Conservation (phyloP, 2,797 vertebrate species). For the Artibeus jamaicensis region DNA sequence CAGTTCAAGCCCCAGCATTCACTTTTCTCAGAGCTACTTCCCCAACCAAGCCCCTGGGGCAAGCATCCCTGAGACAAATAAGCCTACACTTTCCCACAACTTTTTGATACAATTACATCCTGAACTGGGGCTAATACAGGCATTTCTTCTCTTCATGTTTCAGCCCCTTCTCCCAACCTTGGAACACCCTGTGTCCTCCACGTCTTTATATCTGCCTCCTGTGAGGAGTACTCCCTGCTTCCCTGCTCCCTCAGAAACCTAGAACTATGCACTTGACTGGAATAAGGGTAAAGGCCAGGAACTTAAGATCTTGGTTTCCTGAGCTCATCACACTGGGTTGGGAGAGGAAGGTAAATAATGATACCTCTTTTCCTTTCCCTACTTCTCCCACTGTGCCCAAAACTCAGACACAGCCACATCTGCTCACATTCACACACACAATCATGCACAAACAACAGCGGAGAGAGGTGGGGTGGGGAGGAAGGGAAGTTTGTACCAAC, state of each 20-base stretch:
- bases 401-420: conserved; percentile 58
- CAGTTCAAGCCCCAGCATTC: conserved; percentile 9
- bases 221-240: background rate
- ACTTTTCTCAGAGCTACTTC: conserved; percentile 62
- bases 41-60: conserved; percentile 14
- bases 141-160: background rate
- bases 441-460: background rate
- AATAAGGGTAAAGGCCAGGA: conserved; percentile 27
- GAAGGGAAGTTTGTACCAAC: conserved; percentile 63
- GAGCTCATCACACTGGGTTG: background rate
- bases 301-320: conserved; percentile 21
- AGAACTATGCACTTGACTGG: background rate
- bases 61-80: conserved; percentile 51
- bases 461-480: background rate
- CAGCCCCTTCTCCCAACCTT: background rate
- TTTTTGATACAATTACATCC: conserved; percentile 9
- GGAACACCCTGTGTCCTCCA: background rate
- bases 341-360: background rate
- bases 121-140: background rate
- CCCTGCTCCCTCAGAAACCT: conserved; percentile 22
- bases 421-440: conserved; percentile 58
- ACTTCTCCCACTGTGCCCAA: background rate
- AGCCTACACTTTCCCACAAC: background rate
- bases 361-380: conserved; percentile 45
- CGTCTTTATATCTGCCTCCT: background rate